Percentiles rank a stretch among this genome's conserved stretches.
phyloP scores from a whole-genome alignment of 2,113 vertebrate species.

The Gobio gobio region DNA sequence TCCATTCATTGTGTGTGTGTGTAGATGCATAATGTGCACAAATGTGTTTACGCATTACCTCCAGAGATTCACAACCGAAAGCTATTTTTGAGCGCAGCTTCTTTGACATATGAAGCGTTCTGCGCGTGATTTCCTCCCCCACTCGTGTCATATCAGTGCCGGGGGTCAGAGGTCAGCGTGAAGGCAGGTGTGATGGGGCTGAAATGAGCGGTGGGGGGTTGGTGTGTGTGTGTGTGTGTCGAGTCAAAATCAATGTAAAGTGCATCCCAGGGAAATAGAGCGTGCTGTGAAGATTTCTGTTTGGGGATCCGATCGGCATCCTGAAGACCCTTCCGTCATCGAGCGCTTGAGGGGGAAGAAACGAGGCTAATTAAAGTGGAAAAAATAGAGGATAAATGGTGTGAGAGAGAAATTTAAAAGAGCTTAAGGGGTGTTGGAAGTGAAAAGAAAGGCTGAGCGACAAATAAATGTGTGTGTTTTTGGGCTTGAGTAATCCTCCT shows the following conservation, averaged over 20 bases:
- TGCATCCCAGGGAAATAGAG: constrained; percentile 6
- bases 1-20: neutral
- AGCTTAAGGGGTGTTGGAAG: constrained; percentile 52
- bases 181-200: constrained; percentile 29
- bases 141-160: neutral
- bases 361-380: constrained; percentile 1
- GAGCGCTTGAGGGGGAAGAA: neutral
- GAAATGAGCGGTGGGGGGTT: neutral
- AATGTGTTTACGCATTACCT: neutral
- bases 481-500: constrained; percentile 72
- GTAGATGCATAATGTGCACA: neutral
- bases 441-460: constrained; percentile 43
- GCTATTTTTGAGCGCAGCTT: neutral
- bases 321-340: neutral
- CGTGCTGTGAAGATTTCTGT: neutral
- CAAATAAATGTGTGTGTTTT: constrained; percentile 23
- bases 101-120: neutral
- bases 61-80: neutral
- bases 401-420: constrained; percentile 27
- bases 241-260: constrained; percentile 14
- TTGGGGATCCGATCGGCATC: neutral
- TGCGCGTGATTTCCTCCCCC: neutral
- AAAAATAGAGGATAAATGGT: neutral
- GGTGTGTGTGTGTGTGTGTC: too few species aligned
- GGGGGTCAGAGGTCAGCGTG: constrained; percentile 22